Conservation (phyloP, 2,888 invertebrate species). For the Cephus spinipes region DNA sequence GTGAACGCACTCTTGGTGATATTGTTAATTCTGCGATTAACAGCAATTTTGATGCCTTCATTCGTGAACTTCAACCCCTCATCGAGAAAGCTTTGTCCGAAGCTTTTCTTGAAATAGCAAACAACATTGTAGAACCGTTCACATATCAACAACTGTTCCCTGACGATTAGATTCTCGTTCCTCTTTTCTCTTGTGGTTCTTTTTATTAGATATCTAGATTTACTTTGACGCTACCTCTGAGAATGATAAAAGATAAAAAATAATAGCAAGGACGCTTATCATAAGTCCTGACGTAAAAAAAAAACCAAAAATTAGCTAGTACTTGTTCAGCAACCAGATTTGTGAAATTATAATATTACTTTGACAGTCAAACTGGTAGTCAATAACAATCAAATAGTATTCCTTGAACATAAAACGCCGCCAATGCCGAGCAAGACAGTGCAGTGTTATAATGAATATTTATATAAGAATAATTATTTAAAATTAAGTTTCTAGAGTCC, state of each 20-base stretch:
- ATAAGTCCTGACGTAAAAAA: not conserved
- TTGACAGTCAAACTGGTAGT: not conserved
- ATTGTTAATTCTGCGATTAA: conserved; percentile 73
- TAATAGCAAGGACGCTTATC: not conserved
- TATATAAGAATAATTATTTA: not conserved
- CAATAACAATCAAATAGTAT: not conserved
- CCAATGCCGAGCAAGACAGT: not conserved
- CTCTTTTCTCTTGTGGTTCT: not conserved
- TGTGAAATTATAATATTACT: not conserved
- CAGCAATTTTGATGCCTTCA: conserved; percentile 72
- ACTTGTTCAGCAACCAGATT: not conserved
- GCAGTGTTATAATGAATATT: not conserved
- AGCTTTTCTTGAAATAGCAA: conserved; percentile 69
- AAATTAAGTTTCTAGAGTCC: not conserved
- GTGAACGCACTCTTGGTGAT: conserved; percentile 72
- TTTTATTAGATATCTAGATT: not conserved
- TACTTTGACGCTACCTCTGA: not conserved
- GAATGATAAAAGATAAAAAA: not conserved
- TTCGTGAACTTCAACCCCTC: conserved; percentile 70
- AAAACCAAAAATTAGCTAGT: not conserved
- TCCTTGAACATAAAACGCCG: not conserved
- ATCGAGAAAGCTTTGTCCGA: conserved; percentile 70
- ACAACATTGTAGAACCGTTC: conserved; percentile 70
- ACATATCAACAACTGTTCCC: conserved; percentile 72
- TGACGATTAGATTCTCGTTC: conserved; percentile 30